Percentiles rank a stretch among this genome's conserved stretches.
These are phyloP conservation scores for Meiosimyza decipiens DNA, from an alignment of 2,888 invertebrate genomes.

Conservation along the genomic window DNA sequence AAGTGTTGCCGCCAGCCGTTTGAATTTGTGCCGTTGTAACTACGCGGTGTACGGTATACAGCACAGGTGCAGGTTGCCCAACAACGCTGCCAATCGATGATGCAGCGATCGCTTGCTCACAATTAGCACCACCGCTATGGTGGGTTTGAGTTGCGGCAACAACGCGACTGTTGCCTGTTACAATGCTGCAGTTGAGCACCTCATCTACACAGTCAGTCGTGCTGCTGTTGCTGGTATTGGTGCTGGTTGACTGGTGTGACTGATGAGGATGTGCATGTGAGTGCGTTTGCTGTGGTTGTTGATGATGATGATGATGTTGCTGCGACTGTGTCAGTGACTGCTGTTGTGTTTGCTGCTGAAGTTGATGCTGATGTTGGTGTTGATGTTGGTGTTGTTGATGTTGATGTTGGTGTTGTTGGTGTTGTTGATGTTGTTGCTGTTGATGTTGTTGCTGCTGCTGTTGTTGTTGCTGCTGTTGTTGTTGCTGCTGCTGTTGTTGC, in stretches of 20 bases:
- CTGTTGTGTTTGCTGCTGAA: constrained; percentile 42
- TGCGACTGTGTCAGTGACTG: constrained; percentile 39
- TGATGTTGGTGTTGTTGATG: constrained; percentile 50
- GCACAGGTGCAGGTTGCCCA: constrained; percentile 56
- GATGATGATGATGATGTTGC: constrained; percentile 33
- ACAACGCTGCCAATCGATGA: constrained; percentile 51
- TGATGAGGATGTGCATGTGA: constrained; percentile 14
- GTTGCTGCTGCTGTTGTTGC: constrained; percentile 42
- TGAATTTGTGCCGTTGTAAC: constrained; percentile 67
- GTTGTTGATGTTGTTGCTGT: constrained; percentile 44
- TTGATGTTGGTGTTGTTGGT: constrained; percentile 54
- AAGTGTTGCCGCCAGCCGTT: constrained; percentile 63
- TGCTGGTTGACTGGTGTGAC: not conserved
- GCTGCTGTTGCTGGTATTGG: not conserved
- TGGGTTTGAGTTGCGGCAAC: constrained; percentile 62
- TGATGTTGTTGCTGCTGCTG: constrained; percentile 46
- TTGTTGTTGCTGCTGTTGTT: constrained; percentile 45
- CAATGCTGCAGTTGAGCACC: constrained; percentile 54
- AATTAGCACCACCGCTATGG: constrained; percentile 46
- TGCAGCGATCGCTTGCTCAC: constrained; percentile 49
- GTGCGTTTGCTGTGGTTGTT: constrained; percentile 45
- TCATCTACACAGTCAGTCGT: constrained; percentile 55
- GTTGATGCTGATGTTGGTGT: constrained; percentile 46
- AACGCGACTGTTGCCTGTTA: constrained; percentile 52
- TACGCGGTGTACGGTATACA: constrained; percentile 67